Percentiles rank a stretch among this genome's conserved stretches.
phyloP scores from a whole-genome alignment of 53 echinoderm and acorn worm genomes.

The Zoroaster sp. region DNA sequence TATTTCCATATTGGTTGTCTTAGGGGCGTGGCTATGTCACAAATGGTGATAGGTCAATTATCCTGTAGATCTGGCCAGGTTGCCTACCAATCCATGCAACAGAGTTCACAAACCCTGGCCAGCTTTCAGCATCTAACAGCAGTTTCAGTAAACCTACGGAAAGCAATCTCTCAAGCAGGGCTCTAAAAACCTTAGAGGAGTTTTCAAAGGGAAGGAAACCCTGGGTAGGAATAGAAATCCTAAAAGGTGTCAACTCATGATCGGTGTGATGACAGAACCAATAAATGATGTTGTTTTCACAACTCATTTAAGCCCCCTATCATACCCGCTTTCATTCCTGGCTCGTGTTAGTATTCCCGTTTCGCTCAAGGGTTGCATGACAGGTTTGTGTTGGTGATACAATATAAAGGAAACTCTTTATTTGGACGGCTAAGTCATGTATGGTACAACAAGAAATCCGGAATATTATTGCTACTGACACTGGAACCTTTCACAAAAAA shows the following conservation, averaged over 20 bases:
- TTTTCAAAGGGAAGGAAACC: not conserved
- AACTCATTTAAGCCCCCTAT: constrained; percentile 10
- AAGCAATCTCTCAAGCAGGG: constrained; percentile 10
- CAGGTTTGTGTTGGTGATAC: not conserved
- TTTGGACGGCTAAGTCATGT: constrained; percentile 2
- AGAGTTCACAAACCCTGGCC: no score
- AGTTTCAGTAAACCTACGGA: constrained; percentile 8
- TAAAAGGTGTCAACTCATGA: constrained; percentile 23
- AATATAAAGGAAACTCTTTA: not conserved
- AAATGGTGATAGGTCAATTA: no score
- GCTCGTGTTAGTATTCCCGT: not conserved
- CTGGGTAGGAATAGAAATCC: not conserved
- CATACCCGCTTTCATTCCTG: constrained; percentile 3
- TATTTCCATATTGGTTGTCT: no score
- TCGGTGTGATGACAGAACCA: constrained; percentile 33
- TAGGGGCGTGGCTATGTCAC: no score
- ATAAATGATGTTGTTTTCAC: constrained; percentile 38
- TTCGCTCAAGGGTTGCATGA: constrained; percentile 18
- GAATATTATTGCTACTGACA: not conserved
- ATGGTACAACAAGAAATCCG: constrained; percentile 5
- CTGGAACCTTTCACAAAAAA: not conserved
- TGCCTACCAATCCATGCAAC: no score
- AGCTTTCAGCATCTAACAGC: constrained; percentile 15
- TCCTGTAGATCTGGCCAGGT: no score
- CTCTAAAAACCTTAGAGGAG: constrained; percentile 9